phyloP scores from a whole-genome alignment of 1,140 invertebrate species.

The Halotydeus destructor region DNA sequence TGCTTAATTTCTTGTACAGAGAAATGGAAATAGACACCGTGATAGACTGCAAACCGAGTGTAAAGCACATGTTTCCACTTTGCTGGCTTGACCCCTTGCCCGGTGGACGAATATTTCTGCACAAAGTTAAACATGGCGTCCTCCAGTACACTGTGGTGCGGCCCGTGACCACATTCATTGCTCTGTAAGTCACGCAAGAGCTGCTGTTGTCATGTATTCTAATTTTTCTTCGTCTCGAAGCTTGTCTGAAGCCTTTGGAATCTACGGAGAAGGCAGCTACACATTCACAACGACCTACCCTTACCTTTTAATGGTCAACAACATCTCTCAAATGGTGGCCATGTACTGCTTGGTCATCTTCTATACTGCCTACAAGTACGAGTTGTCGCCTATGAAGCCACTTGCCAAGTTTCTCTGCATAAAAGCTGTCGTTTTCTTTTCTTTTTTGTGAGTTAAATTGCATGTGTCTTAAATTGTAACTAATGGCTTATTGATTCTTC shows the following conservation, averaged over 20 bases:
- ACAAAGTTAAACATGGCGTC: conserved; percentile 87
- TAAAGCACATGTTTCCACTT: conserved; percentile 23
- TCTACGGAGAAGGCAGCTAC: conserved; percentile 79
- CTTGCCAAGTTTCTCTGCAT: conserved; percentile 93
- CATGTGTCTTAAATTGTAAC: conserved; percentile 4
- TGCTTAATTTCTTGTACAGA: conserved; percentile 65
- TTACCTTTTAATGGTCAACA: conserved; percentile 75
- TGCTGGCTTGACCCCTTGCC: conserved; percentile 23
- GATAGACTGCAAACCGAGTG: conserved; percentile 59
- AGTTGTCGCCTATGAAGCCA: conserved; percentile 73
- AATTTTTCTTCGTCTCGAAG: conserved; percentile 29
- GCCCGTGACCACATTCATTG: conserved; percentile 64
- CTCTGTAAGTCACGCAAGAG: conserved; percentile 41
- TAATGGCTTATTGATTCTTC: neutral
- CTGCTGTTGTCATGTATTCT: conserved; percentile 7
- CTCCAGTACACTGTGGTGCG: conserved; percentile 77
- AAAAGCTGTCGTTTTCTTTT: conserved; percentile 91
- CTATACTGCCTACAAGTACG: conserved; percentile 64
- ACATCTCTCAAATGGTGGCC: conserved; percentile 75
- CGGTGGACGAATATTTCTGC: conserved; percentile 45
- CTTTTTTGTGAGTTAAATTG: conserved; percentile 71
- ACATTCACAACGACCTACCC: conserved; percentile 55
- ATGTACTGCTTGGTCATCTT: conserved; percentile 91
- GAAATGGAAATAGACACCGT: conserved; percentile 51
- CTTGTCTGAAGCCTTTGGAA: conserved; percentile 58